phyloP scores from a whole-genome alignment of 2,797 vertebrate species.

The Pseudochaenichthys georgianus region DNA sequence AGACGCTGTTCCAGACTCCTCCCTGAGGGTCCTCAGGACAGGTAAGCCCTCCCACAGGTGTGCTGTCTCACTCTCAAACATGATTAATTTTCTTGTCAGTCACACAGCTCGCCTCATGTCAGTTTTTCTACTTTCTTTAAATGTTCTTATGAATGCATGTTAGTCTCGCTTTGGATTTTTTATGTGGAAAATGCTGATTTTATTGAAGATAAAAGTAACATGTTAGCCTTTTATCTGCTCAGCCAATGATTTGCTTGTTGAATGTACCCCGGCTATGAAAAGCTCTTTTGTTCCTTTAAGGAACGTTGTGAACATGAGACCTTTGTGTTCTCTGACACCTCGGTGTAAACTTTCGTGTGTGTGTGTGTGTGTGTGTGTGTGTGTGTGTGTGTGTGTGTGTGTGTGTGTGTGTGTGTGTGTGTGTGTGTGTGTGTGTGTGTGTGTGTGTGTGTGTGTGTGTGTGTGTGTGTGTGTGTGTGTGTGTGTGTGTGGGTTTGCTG shows the following conservation, averaged over 20 bases:
- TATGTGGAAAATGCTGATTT: not conserved
- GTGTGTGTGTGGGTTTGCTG: constrained; percentile 9
- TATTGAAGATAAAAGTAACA: constrained; percentile 12
- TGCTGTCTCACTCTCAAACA: constrained; percentile 42
- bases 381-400: too few species aligned
- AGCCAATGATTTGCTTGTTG: not conserved
- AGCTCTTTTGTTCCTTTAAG: not conserved
- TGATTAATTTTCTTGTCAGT: constrained; percentile 22
- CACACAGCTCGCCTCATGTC: constrained; percentile 7
- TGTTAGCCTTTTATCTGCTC: not conserved
- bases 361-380: too few species aligned
- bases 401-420: too few species aligned
- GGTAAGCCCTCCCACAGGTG: constrained; percentile 74
- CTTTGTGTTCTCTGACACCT: constrained; percentile 18
- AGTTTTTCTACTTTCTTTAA: not conserved
- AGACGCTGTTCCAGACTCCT: constrained; percentile 59
- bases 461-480: too few species aligned
- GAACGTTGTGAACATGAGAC: constrained; percentile 11
- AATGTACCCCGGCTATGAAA: not conserved
- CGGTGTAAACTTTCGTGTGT: constrained; percentile 35
- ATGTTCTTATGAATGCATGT: not conserved
- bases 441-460: too few species aligned
- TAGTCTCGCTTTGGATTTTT: not conserved
- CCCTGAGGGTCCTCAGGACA: constrained; percentile 71
- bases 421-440: too few species aligned